Conservation (phyloP, 2,888 invertebrate genomes). For the Priocnemis perturbator region DNA sequence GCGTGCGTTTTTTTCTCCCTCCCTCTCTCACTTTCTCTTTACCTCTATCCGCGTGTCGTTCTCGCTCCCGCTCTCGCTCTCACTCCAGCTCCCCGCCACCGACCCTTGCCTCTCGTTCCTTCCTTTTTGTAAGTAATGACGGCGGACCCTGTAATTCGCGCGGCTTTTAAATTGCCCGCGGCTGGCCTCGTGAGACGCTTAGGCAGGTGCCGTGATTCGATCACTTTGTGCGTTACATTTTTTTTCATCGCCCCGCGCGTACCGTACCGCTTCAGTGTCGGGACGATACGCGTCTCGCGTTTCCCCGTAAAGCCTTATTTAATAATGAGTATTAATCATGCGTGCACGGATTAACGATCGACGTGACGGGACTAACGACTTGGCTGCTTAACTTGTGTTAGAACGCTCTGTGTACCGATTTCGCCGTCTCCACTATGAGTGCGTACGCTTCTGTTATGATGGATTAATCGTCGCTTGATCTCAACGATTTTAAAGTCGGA, state of each 20-base stretch:
- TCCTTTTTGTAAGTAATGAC: constrained; percentile 49
- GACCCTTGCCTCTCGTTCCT: constrained; percentile 17
- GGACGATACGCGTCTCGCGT: neutral
- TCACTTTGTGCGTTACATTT: constrained; percentile 37
- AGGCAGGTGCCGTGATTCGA: constrained; percentile 65
- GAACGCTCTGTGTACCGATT: constrained; percentile 7
- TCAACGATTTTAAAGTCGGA: no score
- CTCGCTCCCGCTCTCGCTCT: constrained; percentile 10
- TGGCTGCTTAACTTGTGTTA: constrained; percentile 4
- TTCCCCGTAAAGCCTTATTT: constrained; percentile 1
- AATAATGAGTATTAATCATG: constrained; percentile 24
- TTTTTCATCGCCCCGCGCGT: constrained; percentile 1
- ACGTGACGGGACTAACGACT: constrained; percentile 13
- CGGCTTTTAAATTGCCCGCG: constrained; percentile 61
- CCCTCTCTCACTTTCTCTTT: neutral
- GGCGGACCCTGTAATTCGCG: constrained; percentile 62
- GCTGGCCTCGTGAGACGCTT: constrained; percentile 46
- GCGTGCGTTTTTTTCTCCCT: constrained; percentile 14
- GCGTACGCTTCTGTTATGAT: no score
- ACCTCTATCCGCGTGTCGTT: neutral
- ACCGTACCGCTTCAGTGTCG: neutral
- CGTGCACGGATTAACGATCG: constrained; percentile 14
- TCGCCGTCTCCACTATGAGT: constrained; percentile 1
- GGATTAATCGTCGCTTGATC: no score
- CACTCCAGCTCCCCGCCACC: neutral